Evolutionary conservation across 2,888 invertebrate species (phyloP), one percentile per base, ranked within the genome.

Genomic region (Lithophane semibrunnea): DNA sequence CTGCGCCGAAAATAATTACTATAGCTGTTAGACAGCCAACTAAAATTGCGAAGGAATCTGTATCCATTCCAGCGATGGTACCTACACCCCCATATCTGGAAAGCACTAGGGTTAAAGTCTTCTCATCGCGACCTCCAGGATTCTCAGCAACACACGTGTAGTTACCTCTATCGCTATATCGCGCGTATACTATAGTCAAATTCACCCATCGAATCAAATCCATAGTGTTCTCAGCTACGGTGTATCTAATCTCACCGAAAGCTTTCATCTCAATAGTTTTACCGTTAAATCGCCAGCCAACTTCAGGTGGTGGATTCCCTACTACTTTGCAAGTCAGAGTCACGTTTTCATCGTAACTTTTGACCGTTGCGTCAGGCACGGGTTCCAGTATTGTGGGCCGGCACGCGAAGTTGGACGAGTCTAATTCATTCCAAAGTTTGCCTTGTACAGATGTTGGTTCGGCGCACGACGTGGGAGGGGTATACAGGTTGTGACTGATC

Each of bases 61-160:
- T 97, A 77, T 96, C 94, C 90, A 95, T 93, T 0, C 96, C 95
- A 73, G 96, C 96, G 88, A 96, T 95, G 1, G 92, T 94, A 7
- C 95, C 95, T 8, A 91, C 83, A 13, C 96, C 96, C 73, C 97
- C 96, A 91, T 96, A 96, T 88, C 93, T 96, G 21, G 95, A 94
- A n/a, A 97, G 88, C 9, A 97, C 93, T 60, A 99, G 93, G 9
- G 97, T 97, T 68, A 99, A 96, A 87, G 98, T 98, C 73, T 97
- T 97, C 91, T 98, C 98, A 75, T 98, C 98, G 10, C 97, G 97
- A 0, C 99, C 99, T 0, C 98, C 99, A 0, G 98, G 97, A 92
- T 98, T 99, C 89, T 98, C 98, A 0, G 99, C 99, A 0, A 98
- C 97, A 91, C 99, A 99, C 2, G 97, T 97, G 92, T 98, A 98